Evolutionary conservation across 1,140 invertebrate genomes (phyloP), one percentile per base, ranked within the genome.

Genomic region (Dendroctonus valens): DNA sequence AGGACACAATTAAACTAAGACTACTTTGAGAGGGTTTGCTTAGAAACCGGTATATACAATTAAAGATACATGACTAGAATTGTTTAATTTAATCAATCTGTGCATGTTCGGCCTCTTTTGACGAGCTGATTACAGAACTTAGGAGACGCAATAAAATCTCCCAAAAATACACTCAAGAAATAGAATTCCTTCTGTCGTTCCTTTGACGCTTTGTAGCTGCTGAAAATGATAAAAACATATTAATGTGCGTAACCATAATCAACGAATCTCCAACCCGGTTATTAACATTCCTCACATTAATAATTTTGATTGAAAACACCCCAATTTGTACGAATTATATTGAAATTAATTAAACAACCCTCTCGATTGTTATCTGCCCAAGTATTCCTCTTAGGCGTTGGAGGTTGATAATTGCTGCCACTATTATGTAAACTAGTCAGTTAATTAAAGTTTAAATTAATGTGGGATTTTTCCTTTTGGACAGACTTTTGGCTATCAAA

Each of bases 141-240:
- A 7, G 89, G 87, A 67, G 90, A 91, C 15, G 87, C 87, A 49
- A 92, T 84, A 72, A 91, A 90, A 76, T 93, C 89, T 51, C 91
- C 91, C 37, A 93, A 79, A 78, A 92, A 92, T 26, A 93, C 87
- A 73, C 90, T 92, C 55, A 93, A 83, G 41, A 93, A 80, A 74
- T 91, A 92, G 77, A 89, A 88, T 75, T 92, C 87, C 77, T 91
- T 91, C 75, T 86, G 86, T 57, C 84, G 84, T 69, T 87, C 85
- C 26, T 87, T 83, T 46, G 89, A 87, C 41, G 83, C 81, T 76
- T 89, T 89, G 80, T 91, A 92, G 73, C 89, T 86, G 67, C 91
- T 92, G 83, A 54, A 85, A 86, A 70, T 26, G n/a, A 52, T 59
- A 46, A 40, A 44, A 52, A 15, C 6, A 46, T n/a, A 15, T 26